Percentiles rank a stretch among this genome's conserved stretches.
phyloP scores from a whole-genome alignment of 2,113 vertebrate species.

The Eudyptes chrysolophus region DNA sequence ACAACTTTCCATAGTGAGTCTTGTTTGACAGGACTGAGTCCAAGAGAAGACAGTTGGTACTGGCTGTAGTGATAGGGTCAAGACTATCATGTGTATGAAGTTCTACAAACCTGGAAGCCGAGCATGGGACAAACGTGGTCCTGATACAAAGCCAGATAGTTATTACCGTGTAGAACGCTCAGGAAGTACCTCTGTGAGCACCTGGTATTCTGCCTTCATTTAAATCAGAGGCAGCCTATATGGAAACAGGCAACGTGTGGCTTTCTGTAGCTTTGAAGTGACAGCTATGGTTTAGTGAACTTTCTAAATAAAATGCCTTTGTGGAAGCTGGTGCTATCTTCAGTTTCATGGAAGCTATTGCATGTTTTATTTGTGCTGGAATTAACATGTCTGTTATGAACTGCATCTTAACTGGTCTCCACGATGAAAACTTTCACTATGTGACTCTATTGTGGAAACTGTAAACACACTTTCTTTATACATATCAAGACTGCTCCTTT shows the following conservation, averaged over 20 bases:
- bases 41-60: not conserved
- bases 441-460: not conserved
- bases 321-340: constrained; percentile 27
- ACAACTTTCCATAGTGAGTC: not conserved
- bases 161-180: not conserved
- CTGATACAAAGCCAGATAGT: not conserved
- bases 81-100: not conserved
- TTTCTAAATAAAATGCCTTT: not conserved
- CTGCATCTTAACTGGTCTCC: not conserved
- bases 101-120: not conserved
- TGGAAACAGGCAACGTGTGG: rapidly evolving
- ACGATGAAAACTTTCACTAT: not conserved
- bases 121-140: not conserved
- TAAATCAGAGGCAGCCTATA: not conserved
- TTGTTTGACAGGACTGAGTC: not conserved
- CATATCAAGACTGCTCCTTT: not conserved
- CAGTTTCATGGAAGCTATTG: not conserved
- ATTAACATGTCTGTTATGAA: not conserved
- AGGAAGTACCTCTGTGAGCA: not conserved
- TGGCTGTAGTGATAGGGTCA: not conserved
- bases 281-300: not conserved
- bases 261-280: not conserved
- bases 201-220: not conserved
- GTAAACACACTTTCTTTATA: not conserved
- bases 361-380: not conserved